Evolutionary conservation across 2,113 vertebrate genomes (phyloP).

Genomic region (Otis tarda): DNA sequence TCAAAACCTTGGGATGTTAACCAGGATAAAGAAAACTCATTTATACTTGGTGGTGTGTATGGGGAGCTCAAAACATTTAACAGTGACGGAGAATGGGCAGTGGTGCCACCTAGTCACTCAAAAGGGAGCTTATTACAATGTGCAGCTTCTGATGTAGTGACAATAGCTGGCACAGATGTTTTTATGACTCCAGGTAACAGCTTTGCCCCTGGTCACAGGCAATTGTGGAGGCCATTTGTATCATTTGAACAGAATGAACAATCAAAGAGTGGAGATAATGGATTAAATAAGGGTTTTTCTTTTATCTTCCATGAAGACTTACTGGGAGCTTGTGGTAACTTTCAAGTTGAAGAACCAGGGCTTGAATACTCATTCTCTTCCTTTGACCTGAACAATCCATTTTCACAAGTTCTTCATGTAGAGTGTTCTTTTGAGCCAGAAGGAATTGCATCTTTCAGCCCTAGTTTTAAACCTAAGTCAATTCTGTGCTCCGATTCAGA

Average conservation of each 20-base stretch:
- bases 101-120: slow-evolving; percentile 83
- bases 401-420: slow-evolving; percentile 98
- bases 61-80: slow-evolving; percentile 93
- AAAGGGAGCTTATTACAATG: slow-evolving; percentile 88
- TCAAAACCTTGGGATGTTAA: slow-evolving; percentile 91
- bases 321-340: slow-evolving; percentile 90
- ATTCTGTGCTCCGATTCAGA: slow-evolving; percentile 97
- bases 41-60: slow-evolving; percentile 97
- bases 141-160: slow-evolving; percentile 90
- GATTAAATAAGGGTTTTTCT: slow-evolving; percentile 94
- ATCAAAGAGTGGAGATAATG: slow-evolving; percentile 82
- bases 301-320: slow-evolving; percentile 99
- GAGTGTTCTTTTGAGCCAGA: slow-evolving; percentile 98
- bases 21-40: slow-evolving; percentile 89
- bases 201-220: slow-evolving; percentile 92
- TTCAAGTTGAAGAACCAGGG: slow-evolving; percentile 89
- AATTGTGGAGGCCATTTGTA: slow-evolving; percentile 91
- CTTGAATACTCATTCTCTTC: slow-evolving; percentile 94
- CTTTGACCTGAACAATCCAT: slow-evolving; percentile 94
- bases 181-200: slow-evolving; percentile 94
- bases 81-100: slow-evolving; percentile 91
- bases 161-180: slow-evolving; percentile 93
- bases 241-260: slow-evolving; percentile 91
- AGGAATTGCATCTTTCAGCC: slow-evolving; percentile 93
- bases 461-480: slow-evolving; percentile 95